Evolutionary conservation across 2,113 vertebrate species (phyloP).

Genomic region (Embiotoca jacksoni): DNA sequence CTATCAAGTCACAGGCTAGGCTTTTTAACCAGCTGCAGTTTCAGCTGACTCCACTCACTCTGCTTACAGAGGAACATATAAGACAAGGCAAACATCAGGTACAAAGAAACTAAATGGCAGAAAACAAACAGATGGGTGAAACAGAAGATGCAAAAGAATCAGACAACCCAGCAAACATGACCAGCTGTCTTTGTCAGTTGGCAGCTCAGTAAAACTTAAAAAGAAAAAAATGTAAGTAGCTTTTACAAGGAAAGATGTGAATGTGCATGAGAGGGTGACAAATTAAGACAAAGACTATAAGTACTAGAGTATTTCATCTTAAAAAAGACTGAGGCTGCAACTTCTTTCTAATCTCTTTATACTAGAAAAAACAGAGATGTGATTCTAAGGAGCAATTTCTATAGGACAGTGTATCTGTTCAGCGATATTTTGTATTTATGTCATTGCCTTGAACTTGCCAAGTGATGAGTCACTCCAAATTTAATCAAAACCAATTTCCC

Average conservation of each 20-base stretch:
- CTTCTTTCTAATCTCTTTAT: background rate
- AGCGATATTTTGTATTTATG: constrained; percentile 23
- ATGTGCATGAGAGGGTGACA: background rate
- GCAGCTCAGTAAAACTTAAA: constrained; percentile 7
- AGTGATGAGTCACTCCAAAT: constrained; percentile 26
- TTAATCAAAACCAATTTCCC: constrained; percentile 36
- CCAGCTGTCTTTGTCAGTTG: constrained; percentile 51
- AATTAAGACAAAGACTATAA: background rate
- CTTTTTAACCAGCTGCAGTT: constrained; percentile 53
- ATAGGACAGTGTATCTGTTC: constrained; percentile 13
- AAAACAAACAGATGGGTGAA: constrained; percentile 21
- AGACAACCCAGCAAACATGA: constrained; percentile 54
- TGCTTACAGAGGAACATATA: constrained; percentile 55
- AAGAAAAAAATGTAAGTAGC: background rate
- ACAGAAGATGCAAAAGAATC: constrained; percentile 52
- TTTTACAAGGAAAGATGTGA: background rate
- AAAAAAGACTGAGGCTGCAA: constrained; percentile 23
- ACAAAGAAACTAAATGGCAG: constrained; percentile 15
- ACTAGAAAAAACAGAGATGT: background rate
- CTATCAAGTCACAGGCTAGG: constrained; percentile 69
- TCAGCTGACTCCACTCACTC: constrained; percentile 39
- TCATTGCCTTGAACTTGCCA: constrained; percentile 40
- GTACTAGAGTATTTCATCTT: background rate
- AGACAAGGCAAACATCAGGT: constrained; percentile 55
- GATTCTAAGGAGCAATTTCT: background rate